Conservation (phyloP, 2,113 vertebrate genomes). For the Collichthys lucidus region DNA sequence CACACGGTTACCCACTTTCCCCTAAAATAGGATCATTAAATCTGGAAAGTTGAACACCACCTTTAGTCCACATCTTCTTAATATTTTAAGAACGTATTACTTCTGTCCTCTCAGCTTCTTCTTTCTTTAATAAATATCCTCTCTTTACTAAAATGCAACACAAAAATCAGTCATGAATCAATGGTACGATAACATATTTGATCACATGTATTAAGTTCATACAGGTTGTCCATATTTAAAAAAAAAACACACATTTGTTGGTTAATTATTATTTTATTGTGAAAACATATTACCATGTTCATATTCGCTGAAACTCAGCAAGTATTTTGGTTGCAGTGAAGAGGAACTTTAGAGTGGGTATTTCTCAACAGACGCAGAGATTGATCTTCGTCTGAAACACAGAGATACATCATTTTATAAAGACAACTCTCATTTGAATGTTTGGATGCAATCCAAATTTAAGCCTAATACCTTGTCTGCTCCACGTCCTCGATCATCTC, state of each 20-base stretch:
- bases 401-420: background rate
- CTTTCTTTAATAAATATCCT: too few relatives aligned
- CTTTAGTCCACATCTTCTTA: background rate
- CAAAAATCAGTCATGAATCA: background rate
- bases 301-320: background rate
- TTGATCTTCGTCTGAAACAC: slow-evolving; percentile 64
- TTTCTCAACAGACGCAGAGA: slow-evolving; percentile 42
- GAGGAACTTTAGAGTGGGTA: background rate
- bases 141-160: background rate
- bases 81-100: background rate
- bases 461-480: slow-evolving; percentile 70
- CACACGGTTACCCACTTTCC: background rate
- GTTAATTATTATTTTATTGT: background rate
- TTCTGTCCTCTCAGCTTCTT: background rate
- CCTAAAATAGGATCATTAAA: too few relatives aligned
- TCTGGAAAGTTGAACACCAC: too few relatives aligned
- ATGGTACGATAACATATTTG: background rate
- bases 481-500: slow-evolving; percentile 88
- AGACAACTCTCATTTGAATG: background rate
- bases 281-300: background rate
- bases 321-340: background rate
- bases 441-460: background rate
- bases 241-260: background rate
- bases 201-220: background rate
- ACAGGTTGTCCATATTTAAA: background rate